Evolutionary conservation across 2,888 invertebrate species (phyloP), one percentile per base, ranked within the genome.

Genomic region (Lycaena phlaeas): DNA sequence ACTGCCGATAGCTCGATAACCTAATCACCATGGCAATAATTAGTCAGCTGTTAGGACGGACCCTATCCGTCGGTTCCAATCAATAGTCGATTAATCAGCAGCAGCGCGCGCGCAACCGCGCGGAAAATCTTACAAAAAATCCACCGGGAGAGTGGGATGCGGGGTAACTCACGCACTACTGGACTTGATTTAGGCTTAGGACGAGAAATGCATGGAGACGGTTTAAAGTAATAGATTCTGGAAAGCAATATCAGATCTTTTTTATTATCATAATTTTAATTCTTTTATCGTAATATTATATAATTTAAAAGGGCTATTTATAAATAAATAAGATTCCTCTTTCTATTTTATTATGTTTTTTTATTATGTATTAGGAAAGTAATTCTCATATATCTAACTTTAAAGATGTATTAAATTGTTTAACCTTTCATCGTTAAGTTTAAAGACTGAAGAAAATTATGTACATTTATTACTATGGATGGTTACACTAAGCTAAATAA

Each of bases 51-150:
- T 22, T 18, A 5, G 11, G 5, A 10, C 17, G 34, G 22, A 12
- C 56, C 56, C 53, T 52, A 56, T 61, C 63, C 62, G 66, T 71
- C 71, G 56, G 56, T 52, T 57, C 57, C 74, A 78, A 82, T 82
- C 82, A 78, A 81, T 79, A 77, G 69, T 73, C 77, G 77, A 82
- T 82, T 81, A 82, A 81, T 82, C 82, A 82, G 68, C 53, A 54
- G 62, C 61, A 63, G 70, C 76, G 76, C 73, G 56, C 45, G 69
- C 79, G 78, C 78, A 76, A 51, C 64, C 71, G 61, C 65, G 70
- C 66, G 77, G 75, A 78, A 81, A 81, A 79, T 81, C 81, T 81
- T 81, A 75, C 81, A 81, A 82, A 82, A 82, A 82, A 82, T 73
- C 68, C 69, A 66, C 62, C 61, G 25, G 25, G 61, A 47, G 55